These are phyloP conservation scores for Creontiades dilutus DNA, from an alignment of 2,888 invertebrate species.

Conservation along the genomic window DNA sequence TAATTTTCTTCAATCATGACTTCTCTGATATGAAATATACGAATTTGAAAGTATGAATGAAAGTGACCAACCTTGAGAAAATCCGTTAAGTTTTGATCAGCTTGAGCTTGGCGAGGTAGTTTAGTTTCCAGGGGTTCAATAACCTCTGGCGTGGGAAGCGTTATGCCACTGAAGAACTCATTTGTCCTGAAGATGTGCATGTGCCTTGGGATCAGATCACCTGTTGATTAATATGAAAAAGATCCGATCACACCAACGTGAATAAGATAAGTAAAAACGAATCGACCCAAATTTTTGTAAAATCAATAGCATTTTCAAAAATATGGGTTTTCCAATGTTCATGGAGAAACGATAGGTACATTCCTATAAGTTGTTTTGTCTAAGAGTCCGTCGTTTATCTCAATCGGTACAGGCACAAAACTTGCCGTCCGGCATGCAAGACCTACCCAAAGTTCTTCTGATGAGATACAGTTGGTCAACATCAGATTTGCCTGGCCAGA, in stretches of 20 bases:
- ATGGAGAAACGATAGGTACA: no score
- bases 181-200: constrained; percentile 97
- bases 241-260: no score
- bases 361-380: no score
- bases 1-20: no score
- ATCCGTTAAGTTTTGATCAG: constrained; percentile 86
- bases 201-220: constrained; percentile 95
- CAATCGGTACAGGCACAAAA: no score
- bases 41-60: background rate
- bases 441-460: constrained; percentile 89
- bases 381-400: no score
- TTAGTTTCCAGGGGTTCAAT: constrained; percentile 91
- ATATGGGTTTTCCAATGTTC: no score
- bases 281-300: no score
- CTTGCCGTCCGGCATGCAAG: no score
- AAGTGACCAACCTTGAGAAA: constrained; percentile 86
- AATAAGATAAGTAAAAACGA: no score
- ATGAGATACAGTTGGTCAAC: constrained; percentile 98
- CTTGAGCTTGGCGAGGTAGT: constrained; percentile 85
- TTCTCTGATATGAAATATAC: background rate
- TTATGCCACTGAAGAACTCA: constrained; percentile 95
- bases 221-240: constrained; percentile 77
- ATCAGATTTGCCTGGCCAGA: constrained; percentile 99
- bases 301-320: no score
- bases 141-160: constrained; percentile 93